phyloP scores from a whole-genome alignment of 2,888 invertebrate genomes.

The Cantharis rustica region DNA sequence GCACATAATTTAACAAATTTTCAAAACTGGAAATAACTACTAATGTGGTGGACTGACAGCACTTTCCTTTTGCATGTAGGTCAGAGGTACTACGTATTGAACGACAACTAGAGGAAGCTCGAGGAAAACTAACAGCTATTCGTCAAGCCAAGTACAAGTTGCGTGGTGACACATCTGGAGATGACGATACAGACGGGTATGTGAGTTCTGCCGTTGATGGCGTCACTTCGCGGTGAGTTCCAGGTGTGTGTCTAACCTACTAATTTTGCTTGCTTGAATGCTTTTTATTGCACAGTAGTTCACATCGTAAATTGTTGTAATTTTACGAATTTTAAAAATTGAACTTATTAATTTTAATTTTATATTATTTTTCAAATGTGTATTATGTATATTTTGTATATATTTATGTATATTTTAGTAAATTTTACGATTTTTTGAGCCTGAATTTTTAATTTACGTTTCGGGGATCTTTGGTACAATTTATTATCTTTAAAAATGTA shows the following conservation, averaged over 20 bases:
- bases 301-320: background rate
- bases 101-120: slow-evolving; percentile 89
- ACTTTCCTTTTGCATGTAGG: slow-evolving; percentile 48
- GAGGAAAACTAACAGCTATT: slow-evolving; percentile 87
- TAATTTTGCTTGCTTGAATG: slow-evolving; percentile 35
- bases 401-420: background rate
- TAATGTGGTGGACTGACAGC: slow-evolving; percentile 27
- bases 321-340: background rate
- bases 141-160: slow-evolving; percentile 90
- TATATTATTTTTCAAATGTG: background rate
- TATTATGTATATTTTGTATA: background rate
- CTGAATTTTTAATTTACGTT: background rate
- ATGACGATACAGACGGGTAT: slow-evolving; percentile 66
- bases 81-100: slow-evolving; percentile 94
- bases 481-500: background rate
- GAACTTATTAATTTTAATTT: background rate
- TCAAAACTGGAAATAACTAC: slow-evolving; percentile 10
- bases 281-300: slow-evolving; percentile 8
- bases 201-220: slow-evolving; percentile 54
- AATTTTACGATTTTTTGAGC: background rate
- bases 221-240: slow-evolving; percentile 54
- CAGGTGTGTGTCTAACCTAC: slow-evolving; percentile 54
- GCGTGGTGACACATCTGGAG: slow-evolving; percentile 66
- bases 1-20: background rate
- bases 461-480: background rate